phyloP scores from a whole-genome alignment of 2,113 vertebrate genomes.

The Globicephala melas region DNA sequence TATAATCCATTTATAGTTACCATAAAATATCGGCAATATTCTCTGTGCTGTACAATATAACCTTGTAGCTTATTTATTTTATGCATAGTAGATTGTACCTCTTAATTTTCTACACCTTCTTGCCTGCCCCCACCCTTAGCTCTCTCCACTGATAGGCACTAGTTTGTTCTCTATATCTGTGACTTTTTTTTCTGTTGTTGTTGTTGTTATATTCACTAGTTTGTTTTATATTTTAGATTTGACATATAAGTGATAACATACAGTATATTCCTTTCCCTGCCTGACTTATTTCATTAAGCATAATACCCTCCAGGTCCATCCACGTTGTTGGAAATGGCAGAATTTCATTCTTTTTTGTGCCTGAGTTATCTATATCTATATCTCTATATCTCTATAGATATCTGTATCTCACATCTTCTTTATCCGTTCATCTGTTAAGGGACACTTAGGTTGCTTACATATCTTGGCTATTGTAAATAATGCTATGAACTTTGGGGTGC shows the following conservation, averaged over 20 bases:
- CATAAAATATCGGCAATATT: neutral
- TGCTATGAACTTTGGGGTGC: neutral
- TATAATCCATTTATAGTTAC: neutral
- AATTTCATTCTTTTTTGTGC: neutral
- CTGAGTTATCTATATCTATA: too few species aligned
- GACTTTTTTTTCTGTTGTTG: neutral
- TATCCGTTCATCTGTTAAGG: neutral
- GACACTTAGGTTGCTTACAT: neutral
- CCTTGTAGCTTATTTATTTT: neutral
- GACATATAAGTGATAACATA: neutral
- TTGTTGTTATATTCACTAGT: neutral
- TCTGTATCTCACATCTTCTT: neutral
- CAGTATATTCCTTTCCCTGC: neutral
- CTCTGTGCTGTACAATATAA: too few species aligned
- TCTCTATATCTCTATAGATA: neutral
- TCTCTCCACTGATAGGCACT: neutral
- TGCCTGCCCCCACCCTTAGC: neutral
- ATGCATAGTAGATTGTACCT: neutral
- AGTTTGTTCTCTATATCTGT: neutral
- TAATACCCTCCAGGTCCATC: neutral
- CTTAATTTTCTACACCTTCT: neutral
- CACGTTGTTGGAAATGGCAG: neutral
- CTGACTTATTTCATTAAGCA: neutral
- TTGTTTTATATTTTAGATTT: neutral
- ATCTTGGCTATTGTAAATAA: neutral